Evolutionary conservation across 2,113 vertebrate species (phyloP).

Genomic region (Myxocyprinus asiaticus): DNA sequence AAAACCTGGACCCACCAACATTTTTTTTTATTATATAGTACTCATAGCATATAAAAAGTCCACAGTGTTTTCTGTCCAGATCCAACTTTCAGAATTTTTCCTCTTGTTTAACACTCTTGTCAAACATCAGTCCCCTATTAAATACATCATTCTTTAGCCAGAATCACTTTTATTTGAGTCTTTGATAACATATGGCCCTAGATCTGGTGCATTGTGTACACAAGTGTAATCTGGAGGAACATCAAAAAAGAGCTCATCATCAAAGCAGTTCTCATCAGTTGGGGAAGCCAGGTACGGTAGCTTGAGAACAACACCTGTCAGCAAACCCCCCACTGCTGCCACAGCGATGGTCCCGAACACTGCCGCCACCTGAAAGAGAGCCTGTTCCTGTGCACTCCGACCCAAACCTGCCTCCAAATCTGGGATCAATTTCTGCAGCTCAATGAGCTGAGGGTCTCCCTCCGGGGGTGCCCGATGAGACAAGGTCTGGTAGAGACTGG

Average conservation of each 20-base stretch:
- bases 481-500: constrained; percentile 69
- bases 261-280: constrained; percentile 72
- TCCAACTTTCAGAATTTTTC: neutral
- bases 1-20: no score
- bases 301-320: constrained; percentile 71
- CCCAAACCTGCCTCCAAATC: constrained; percentile 67
- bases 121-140: neutral
- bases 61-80: neutral
- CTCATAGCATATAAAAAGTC: neutral
- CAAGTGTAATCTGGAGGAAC: constrained; percentile 69
- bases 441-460: constrained; percentile 58
- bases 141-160: neutral
- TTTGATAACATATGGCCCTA: neutral
- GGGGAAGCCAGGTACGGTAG: constrained; percentile 73
- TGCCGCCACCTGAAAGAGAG: constrained; percentile 73
- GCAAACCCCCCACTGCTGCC: constrained; percentile 69
- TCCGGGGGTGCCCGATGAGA: constrained; percentile 57
- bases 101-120: neutral
- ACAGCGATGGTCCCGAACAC: constrained; percentile 65
- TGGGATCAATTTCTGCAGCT: constrained; percentile 66
- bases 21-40: constrained; percentile 11
- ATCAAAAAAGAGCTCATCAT: constrained; percentile 77
- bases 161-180: constrained; percentile 5
- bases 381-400: constrained; percentile 65
- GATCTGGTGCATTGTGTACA: constrained; percentile 41